phyloP scores from a whole-genome alignment of 2,888 invertebrate species.

The Pterostichus niger region DNA sequence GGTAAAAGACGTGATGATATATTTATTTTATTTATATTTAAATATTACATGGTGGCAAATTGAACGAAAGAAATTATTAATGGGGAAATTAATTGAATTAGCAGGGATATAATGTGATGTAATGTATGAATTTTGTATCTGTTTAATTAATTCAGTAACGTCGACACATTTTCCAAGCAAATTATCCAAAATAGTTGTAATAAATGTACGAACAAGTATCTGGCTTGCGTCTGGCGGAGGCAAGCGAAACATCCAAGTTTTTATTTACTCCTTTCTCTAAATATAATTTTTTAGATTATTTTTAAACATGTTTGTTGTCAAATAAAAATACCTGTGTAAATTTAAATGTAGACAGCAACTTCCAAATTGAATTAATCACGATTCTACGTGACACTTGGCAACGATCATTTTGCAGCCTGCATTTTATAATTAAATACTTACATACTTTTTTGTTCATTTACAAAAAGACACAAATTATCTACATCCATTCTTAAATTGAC shows the following conservation, averaged over 20 bases:
- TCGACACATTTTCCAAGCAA: background rate
- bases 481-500: too few species aligned
- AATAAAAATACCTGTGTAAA: background rate
- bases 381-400: background rate
- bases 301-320: conserved; percentile 15
- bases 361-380: conserved; percentile 7
- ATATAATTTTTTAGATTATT: conserved; percentile 2
- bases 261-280: background rate
- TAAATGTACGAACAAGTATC: background rate
- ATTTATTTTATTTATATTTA: too few species aligned
- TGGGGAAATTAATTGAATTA: too few species aligned
- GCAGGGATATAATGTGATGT: too few species aligned
- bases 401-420: background rate
- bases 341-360: background rate
- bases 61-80: too few species aligned
- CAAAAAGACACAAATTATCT: too few species aligned
- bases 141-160: background rate
- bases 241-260: background rate
- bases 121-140: too few species aligned
- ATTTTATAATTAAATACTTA: too few species aligned
- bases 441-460: too few species aligned
- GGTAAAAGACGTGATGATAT: too few species aligned
- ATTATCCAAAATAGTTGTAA: background rate
- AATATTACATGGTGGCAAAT: too few species aligned
- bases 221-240: background rate